Base-by-base conservation (phyloP, 2,888 invertebrate genomes). In the Nomada ferruginata region DNA sequence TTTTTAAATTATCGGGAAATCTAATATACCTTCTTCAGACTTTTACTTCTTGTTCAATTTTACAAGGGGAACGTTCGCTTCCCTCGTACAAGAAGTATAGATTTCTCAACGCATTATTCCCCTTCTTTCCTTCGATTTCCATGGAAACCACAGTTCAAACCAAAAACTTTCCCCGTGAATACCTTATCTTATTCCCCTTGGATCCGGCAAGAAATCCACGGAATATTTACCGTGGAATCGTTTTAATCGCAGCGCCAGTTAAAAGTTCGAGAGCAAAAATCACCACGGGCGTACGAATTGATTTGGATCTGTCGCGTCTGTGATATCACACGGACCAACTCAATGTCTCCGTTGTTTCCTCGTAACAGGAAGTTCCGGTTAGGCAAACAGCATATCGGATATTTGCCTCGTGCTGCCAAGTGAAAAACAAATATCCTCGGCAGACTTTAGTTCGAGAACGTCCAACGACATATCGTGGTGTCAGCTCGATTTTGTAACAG, bases 391-490 rank as follows among this genome's bases (percentile, higher is more conserved):
- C 42, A 64, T 79, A 64, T 44, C 52, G 23, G 66, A 71, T 78
- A 82, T 88, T 87, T 81, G 85, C 87, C 77, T 75, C 64, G 55
- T 63, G 60, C 66, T 77, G 60, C 77, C 76, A 55, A 87, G 85
- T 82, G 87, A 86, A 85, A 79, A 86, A 87, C 88, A 87, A 87
- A 87, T 88, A 87, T 86, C 82, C 77, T 76, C 86, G 60, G 71
- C 59, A 75, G 68, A 61, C 71, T 64, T 13, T 15, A 64, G 75
- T 60, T 76, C 26, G 69, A 64, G 52, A 69, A 59, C 75, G 76
- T 26, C 44, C 26, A 44, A 50, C 72, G 77, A 81, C 73, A 52
- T 65, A 79, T 74, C 55, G 52, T 13, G 66, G 47, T 57, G 76
- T 44, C 52, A 23, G 68, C 72, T 79, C 68, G 73, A 61, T 60